Base-by-base conservation (phyloP, 1,140 invertebrate species). In the Leguminivora glycinivorella region DNA sequence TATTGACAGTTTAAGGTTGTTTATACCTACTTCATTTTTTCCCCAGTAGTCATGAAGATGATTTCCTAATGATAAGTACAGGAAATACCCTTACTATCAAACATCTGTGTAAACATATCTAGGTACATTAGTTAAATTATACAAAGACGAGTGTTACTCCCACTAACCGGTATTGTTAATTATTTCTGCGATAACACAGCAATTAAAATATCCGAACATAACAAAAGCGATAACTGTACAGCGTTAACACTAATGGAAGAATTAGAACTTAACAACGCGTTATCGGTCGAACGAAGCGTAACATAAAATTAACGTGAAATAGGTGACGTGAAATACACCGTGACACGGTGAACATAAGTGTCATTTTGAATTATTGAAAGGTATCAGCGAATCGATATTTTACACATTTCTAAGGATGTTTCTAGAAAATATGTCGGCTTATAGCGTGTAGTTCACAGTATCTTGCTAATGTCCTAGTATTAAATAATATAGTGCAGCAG, bases 171-270 rank as follows among this genome's bases (percentile, higher is more conserved):
- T n/a, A 52, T 63, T 29, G 58, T 31, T 63, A 63, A 58, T 29
- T 58, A 58, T 29, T 14, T 12, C 25, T n/a, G 25, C 81, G 77
- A 82, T 84, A 84, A 81, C 76, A 77, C 77, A 58, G 72, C 72
- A 71, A 47, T 76, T 72, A 80, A 76, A 81, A 80, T 83, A 82
- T 75, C 14, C 3, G 26, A 63, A 70, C 79, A 82, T 73, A 79
- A 81, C 75, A 34, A 66, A 38, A 78, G 72, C 70, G 68, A 70
- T 76, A 75, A 81, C 78, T 82, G 79, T 82, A 83, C 79, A 85
- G 72, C 70, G 60, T 60, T 63, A 56, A 85, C 56, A 68, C 82
- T 85, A 87, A 83, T 85, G 83, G 83, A 85, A 85, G 83, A 82
- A 82, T 84, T 68, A 78, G 29, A 80, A 76, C 75, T 78, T 79